These are phyloP conservation scores for Melipona quadrifasciata DNA, from an alignment of 1,140 invertebrate species.

Conservation along the genomic window DNA sequence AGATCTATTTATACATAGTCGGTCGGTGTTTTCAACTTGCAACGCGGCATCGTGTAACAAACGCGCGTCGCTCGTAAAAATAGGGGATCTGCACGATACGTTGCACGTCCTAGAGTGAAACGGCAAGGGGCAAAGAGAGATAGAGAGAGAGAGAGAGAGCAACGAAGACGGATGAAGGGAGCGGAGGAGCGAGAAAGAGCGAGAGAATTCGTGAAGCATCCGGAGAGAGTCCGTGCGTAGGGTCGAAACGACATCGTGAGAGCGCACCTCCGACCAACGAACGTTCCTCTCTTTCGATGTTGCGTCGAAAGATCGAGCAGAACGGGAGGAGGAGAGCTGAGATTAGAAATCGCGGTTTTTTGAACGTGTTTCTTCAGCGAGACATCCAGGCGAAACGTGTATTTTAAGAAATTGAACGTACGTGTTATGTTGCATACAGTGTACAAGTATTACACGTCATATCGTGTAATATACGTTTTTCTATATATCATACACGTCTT, in stretches of 20 bases:
- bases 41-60: slow-evolving; percentile 62
- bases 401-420: too few species aligned
- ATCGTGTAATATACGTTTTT: too few species aligned
- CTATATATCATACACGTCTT: too few species aligned
- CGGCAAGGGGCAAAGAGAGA: neutral
- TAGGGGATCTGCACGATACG: slow-evolving; percentile 55
- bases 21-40: slow-evolving; percentile 66
- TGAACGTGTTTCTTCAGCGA: too few species aligned
- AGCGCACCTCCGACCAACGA: slow-evolving; percentile 1
- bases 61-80: slow-evolving; percentile 66
- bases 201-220: slow-evolving; percentile 32
- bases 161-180: neutral
- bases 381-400: too few species aligned
- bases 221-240: slow-evolving; percentile 31
- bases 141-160: neutral
- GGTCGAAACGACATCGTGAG: slow-evolving; percentile 35
- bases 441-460: too few species aligned
- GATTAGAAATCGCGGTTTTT: too few species aligned
- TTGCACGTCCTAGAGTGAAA: slow-evolving; percentile 10
- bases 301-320: neutral
- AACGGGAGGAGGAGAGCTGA: neutral
- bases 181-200: neutral
- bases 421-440: too few species aligned
- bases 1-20: slow-evolving; percentile 68
- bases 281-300: slow-evolving; percentile 7